Conservation (phyloP, 2,113 vertebrate species). For the Lepus americanus region DNA sequence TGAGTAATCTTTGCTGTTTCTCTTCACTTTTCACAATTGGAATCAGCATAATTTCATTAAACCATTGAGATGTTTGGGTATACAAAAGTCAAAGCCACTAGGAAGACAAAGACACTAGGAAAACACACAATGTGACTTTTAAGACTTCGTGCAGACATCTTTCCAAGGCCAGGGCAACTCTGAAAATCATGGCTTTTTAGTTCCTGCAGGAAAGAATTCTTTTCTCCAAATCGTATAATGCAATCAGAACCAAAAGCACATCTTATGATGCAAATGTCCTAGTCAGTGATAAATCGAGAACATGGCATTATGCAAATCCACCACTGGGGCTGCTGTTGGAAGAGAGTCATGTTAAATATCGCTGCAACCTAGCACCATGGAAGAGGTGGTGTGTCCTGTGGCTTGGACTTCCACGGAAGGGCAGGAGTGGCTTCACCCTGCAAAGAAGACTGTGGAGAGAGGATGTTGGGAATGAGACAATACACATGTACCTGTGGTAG, state of each 20-base stretch:
- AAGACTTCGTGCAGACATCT: not conserved
- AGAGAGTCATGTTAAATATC: constrained; percentile 19
- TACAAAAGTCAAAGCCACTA: not conserved
- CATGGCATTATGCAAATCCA: not conserved
- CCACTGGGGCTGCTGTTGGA: not conserved
- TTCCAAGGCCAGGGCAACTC: not conserved
- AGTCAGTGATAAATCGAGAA: not conserved
- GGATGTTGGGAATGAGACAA: constrained; percentile 71
- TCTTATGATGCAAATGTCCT: not conserved
- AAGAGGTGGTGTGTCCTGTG: not conserved
- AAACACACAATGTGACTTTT: not conserved
- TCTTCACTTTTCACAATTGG: not conserved
- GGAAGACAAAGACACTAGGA: not conserved
- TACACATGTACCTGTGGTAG: constrained; percentile 93
- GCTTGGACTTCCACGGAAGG: constrained; percentile 26
- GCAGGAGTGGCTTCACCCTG: constrained; percentile 73
- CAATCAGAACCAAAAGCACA: not conserved
- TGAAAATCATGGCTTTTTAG: not conserved
- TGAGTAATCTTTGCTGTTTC: not conserved
- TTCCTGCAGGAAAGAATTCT: not conserved
- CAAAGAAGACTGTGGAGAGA: constrained; percentile 76
- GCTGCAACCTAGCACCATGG: not conserved
- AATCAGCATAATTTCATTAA: not conserved
- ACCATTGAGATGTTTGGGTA: not conserved
- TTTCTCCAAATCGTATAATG: not conserved